Evolutionary conservation across 2,888 invertebrate genomes (phyloP).

Genomic region (Chrysopilus asiliformis): DNA sequence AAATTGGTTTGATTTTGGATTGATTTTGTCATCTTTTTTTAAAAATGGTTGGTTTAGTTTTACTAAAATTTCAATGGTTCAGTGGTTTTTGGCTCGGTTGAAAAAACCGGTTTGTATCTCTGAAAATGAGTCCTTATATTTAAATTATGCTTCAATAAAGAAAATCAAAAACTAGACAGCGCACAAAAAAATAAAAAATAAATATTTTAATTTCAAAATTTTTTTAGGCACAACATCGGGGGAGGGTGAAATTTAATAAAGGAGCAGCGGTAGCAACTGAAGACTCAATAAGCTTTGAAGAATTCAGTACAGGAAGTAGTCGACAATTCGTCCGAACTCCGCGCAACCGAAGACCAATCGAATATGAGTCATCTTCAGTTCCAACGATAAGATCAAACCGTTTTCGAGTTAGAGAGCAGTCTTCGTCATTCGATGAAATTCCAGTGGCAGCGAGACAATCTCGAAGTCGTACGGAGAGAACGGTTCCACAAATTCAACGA

Average conservation of each 20-base stretch:
- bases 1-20: no score
- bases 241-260: slow-evolving; percentile 15
- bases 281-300: slow-evolving; percentile 2
- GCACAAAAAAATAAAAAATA: no score
- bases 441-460: background rate
- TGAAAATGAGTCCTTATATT: no score
- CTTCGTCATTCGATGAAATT: slow-evolving; percentile 1
- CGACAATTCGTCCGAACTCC: slow-evolving; percentile 9
- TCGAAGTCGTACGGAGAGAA: slow-evolving; percentile 8
- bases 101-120: no score
- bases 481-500: background rate
- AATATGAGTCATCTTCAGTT: slow-evolving; percentile 6
- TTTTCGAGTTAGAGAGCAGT: slow-evolving; percentile 13
- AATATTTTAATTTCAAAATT: background rate
- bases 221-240: slow-evolving; percentile 18
- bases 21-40: no score
- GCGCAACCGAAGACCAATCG: slow-evolving; percentile 9
- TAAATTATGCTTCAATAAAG: no score
- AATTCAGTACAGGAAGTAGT: slow-evolving; percentile 1
- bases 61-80: no score
- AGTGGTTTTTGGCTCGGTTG: no score
- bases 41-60: no score
- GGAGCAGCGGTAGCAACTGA: background rate
- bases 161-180: no score
- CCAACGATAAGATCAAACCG: slow-evolving; percentile 9